A percentile compares a stretch with the other conserved stretches of the same genome.
phyloP scores from a whole-genome alignment of 2,113 vertebrate species.

The Chroicocephalus ridibundus region DNA sequence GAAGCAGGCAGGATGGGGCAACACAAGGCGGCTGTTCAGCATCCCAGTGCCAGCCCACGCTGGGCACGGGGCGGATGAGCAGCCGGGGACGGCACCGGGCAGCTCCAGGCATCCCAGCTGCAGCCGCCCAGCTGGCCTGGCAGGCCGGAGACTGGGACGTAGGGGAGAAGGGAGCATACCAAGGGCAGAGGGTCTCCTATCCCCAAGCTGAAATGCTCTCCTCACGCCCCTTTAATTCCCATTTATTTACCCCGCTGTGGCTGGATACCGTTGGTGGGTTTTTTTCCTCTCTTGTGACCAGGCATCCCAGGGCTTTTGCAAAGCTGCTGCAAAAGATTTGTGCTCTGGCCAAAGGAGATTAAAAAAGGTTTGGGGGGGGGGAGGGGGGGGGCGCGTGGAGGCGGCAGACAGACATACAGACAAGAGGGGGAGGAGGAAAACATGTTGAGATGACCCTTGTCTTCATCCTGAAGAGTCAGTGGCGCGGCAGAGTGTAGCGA shows the following conservation, averaged over 20 bases:
- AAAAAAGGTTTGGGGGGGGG: neutral
- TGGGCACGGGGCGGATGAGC: neutral
- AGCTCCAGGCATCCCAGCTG: neutral
- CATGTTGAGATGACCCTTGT: rapidly evolving
- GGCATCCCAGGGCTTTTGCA: neutral
- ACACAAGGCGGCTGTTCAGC: neutral
- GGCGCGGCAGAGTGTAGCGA: neutral
- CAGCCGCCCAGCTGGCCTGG: neutral
- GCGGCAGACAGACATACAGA: neutral
- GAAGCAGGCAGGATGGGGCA: rapidly evolving
- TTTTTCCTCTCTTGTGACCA: neutral
- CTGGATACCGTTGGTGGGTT: neutral
- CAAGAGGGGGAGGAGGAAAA: neutral
- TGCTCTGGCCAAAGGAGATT: neutral
- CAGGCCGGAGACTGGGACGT: neutral
- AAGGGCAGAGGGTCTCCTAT: neutral
- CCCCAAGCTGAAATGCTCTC: rapidly evolving
- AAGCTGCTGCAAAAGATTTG: neutral
- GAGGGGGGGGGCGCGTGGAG: too few relatives aligned
- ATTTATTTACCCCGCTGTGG: rapidly evolving
- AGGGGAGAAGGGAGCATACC: neutral
- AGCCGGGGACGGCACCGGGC: neutral
- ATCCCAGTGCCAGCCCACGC: neutral
- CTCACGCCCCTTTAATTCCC: neutral
- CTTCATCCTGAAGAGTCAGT: neutral